These are phyloP conservation scores for Crenuchus spilurus DNA, from an alignment of 2,797 vertebrate genomes.

Conservation along the genomic window DNA sequence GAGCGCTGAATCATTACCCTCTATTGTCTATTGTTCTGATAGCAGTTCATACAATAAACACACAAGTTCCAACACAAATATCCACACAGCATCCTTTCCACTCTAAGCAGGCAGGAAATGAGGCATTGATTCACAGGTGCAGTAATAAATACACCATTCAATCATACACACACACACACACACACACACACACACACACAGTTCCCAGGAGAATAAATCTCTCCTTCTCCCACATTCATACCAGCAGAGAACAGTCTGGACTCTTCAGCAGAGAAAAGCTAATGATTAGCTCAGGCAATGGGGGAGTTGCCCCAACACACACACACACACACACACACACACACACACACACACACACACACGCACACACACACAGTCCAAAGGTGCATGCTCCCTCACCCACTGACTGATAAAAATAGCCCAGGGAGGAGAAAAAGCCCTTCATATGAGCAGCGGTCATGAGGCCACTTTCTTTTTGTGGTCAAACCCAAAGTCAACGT, in stretches of 20 bases:
- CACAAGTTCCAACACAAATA: constrained; percentile 3
- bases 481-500: not conserved
- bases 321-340: not conserved
- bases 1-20: not conserved
- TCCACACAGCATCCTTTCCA: not conserved
- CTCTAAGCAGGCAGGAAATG: constrained; percentile 40
- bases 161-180: not conserved
- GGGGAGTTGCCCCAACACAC: constrained; percentile 9
- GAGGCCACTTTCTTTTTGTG: not conserved
- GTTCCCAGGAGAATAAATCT: constrained; percentile 8
- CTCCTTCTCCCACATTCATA: constrained; percentile 23
- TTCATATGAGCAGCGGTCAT: not conserved
- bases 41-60: not conserved
- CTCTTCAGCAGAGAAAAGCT: constrained; percentile 27
- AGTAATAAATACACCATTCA: constrained; percentile 38
- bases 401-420: not conserved
- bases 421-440: not conserved
- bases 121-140: constrained; percentile 43
- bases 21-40: constrained; percentile 38
- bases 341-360: constrained; percentile 15
- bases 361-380: constrained; percentile 24
- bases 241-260: constrained; percentile 23
- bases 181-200: not conserved
- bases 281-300: constrained; percentile 39
- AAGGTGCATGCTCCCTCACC: constrained; percentile 26